Base-by-base conservation (phyloP, 2,888 invertebrate species). In the Andrena chrysosceles region DNA sequence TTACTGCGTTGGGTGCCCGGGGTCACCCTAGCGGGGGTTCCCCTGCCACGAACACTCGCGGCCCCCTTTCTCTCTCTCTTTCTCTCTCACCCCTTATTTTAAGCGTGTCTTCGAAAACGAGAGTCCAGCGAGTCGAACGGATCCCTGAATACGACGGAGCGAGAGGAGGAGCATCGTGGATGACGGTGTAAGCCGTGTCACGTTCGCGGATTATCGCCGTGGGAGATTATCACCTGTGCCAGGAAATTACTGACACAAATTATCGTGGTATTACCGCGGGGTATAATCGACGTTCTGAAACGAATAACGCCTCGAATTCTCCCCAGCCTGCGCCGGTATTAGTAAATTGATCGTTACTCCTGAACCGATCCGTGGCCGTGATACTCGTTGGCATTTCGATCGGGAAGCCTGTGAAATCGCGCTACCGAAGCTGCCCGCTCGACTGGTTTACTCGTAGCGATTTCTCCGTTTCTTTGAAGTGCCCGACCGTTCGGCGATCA, bases 21-120 rank as follows among this genome's bases (percentile, higher is more conserved):
- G 92, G 92, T 92, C 92, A 92, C 86, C 90, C 91, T 92, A 77
- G 90, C 91, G 87, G 91, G 92, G 90, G 90, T 90, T 86, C 85
- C 78, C 81, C 73, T 49, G 73, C 67, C 64, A 60, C 70, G 73
- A 63, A 71, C 62, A 73, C 70, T 64, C 52, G 60, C n/a, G 26
- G 33, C 42, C 31, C 49, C 42, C 52, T 26, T 64, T 42, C 64
- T 56, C 23, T 56, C 56, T 56, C 56, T 56, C 56, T 56, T 23
- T 23, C 64, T 2, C 26, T 10, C 64, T 13, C 35, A 33, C 68
- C 70, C 60, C 35, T 63, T 52, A 52, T 35, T 71, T 81, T 66
- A 64, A 74, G 48, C 67, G 72, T 35, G 62, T 23, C 54, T 62
- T 77, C 77, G 83, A 83, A 83, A 83, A 31, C 73, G 73, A 82